Evolutionary conservation across 2,888 invertebrate species (phyloP).

Genomic region (Pycnomerus fuliginosus): DNA sequence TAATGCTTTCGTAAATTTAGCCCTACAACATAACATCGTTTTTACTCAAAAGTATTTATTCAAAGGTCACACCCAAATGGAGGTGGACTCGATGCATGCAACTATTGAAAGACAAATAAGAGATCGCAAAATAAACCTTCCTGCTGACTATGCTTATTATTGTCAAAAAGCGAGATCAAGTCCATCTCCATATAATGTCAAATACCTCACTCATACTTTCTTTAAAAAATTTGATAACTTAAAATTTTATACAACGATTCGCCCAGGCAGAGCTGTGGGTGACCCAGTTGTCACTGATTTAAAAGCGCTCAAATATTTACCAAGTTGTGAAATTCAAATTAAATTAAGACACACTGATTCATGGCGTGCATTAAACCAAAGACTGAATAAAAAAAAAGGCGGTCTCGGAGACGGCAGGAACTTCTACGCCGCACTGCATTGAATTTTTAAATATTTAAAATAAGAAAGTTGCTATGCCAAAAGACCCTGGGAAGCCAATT

Average conservation of each 20-base stretch:
- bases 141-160: constrained; percentile 1
- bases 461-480: too few species aligned
- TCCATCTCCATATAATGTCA: background rate
- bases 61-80: constrained; percentile 3
- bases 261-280: constrained; percentile 1
- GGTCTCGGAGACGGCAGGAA: too few species aligned
- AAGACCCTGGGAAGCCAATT: too few species aligned
- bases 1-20: constrained; percentile 7
- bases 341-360: background rate
- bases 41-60: constrained; percentile 9
- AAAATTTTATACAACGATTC: background rate
- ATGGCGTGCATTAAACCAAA: constrained; percentile 1
- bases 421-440: too few species aligned
- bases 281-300: constrained; percentile 1
- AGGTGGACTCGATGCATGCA: constrained; percentile 3
- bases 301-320: constrained; percentile 1
- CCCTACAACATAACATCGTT: constrained; percentile 4
- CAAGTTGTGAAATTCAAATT: background rate
- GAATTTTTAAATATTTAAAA: too few species aligned
- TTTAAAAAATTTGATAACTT: background rate
- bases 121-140: constrained; percentile 1
- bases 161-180: background rate
- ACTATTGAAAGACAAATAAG: constrained; percentile 1
- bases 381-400: too few species aligned
- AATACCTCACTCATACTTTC: constrained; percentile 1